Evolutionary conservation across 2,888 invertebrate genomes (phyloP), one percentile per base, ranked within the genome.

Genomic region (Napeogenes inachia): DNA sequence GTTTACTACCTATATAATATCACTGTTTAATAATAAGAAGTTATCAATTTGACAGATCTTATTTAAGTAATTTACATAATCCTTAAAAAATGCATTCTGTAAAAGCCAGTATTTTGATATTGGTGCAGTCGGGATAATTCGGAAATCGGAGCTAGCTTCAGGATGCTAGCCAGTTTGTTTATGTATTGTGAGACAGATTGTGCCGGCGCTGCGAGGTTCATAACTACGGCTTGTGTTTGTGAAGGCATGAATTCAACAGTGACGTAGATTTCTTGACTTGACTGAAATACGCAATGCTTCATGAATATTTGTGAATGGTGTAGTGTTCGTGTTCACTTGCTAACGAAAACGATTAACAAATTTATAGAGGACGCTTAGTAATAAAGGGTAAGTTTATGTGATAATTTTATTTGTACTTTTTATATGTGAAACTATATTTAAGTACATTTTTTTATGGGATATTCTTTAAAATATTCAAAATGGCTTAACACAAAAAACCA

Each of bases 181-280:
- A 90, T 89, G 84, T 87, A 86, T 87, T 82, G 84, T 76, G 85
- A 88, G 88, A 89, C 89, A 87, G 87, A 84, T 84, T 81, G 84
- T 86, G 83, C 87, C 85, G 88, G 89, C 83, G 78, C 79, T 79
- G 77, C 72, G 79, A 76, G 82, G 79, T 78, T 78, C 77, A 78
- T 79, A 21, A 21, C 21, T 21, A 75, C 75, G 74, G 76, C 78
- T 77, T 75, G 80, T 78, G 80, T 81, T 78, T 80, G 81, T 79
- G 81, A 79, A 76, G 76, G 75, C 80, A 79, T 85, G 83, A 84
- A 84, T 85, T 83, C 77, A 81, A 72, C 73, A 73, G 75, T 77
- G 72, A 75, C 75, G 75, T 71, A 71, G 54, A 57, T 56, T 60
- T 57, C 53, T 54, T 59, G 64, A 59, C 59, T 55, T 58, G 56